Evolutionary conservation across 1,140 invertebrate species (phyloP), one percentile per base, ranked within the genome.

Genomic region (Drosophila erecta): DNA sequence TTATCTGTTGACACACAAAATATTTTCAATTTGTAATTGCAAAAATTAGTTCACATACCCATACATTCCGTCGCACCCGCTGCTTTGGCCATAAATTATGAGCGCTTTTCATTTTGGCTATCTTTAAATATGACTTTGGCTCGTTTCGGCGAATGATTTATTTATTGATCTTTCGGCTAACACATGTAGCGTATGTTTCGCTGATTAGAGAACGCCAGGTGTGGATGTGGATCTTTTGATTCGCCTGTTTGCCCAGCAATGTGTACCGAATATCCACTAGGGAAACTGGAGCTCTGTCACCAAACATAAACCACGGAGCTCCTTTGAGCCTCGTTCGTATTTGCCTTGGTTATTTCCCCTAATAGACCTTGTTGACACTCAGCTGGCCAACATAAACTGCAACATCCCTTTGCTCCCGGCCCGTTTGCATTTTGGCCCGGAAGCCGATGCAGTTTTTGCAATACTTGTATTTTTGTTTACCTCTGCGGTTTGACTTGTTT

Each of bases 31-130:
- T 54, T 51, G 44, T 51, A 75, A 75, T 74, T 75, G 53, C 51
- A 46, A 59, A 46, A 81, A 81, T 78, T 64, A 46, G 71, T 64
- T 37, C 22, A 37, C 57, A 14, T 62, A 46, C 61, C 35, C 49
- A 62, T 60, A 30, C 27, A 60, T 72, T 71, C 47, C 27, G 51
- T 64, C 33, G 33, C 69, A 49, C 69, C 81, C 59, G 59, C 55
- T 67, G 55, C 50, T 46, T 30, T 66, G 76, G 76, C 76, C 58
- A 76, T 76, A 79, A 85, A 72, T 84, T 79, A 67, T 74, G 72
- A 73, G 60, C 74, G 62, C 44, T 72, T 83, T 81, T 76, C 86
- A 74, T 78, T 85, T 86, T 86, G 75, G 81, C 79, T 65, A 75
- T 86, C 74, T 86, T 77, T 87, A 76, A 62, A 70, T 85, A 80